Conservation (phyloP, 2,797 vertebrate species). For the Limnodromus scolopaceus region DNA sequence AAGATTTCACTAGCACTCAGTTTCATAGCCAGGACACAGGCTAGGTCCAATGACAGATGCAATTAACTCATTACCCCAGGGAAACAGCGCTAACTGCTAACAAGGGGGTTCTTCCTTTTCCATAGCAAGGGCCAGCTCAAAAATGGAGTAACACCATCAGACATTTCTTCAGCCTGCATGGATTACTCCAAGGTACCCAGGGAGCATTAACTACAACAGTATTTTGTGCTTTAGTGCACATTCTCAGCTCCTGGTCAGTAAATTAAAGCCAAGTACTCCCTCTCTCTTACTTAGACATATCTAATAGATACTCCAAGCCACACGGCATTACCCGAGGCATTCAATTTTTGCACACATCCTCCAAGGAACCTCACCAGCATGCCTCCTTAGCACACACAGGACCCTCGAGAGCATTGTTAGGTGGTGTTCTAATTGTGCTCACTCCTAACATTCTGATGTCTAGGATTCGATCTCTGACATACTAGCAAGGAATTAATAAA, state of each 20-base stretch:
- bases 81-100: background rate
- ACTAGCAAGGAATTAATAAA: background rate
- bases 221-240: background rate
- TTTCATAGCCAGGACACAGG: background rate
- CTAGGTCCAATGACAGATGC: background rate
- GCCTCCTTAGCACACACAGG: background rate
- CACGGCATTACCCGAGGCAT: rapidly evolving
- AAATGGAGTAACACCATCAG: background rate
- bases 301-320: background rate
- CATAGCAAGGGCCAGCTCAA: background rate
- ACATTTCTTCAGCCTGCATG: background rate
- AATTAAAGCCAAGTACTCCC: background rate
- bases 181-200: background rate
- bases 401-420: background rate
- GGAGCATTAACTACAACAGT: background rate
- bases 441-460: background rate
- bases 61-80: background rate
- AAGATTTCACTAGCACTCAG: background rate
- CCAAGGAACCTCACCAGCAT: background rate
- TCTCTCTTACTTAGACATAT: too few relatives aligned
- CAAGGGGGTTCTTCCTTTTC: background rate
- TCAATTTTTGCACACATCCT: background rate
- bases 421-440: background rate
- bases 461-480: background rate
- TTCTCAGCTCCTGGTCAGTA: background rate